Conservation (phyloP, 2,113 vertebrate species). For the Halichoerus grypus region DNA sequence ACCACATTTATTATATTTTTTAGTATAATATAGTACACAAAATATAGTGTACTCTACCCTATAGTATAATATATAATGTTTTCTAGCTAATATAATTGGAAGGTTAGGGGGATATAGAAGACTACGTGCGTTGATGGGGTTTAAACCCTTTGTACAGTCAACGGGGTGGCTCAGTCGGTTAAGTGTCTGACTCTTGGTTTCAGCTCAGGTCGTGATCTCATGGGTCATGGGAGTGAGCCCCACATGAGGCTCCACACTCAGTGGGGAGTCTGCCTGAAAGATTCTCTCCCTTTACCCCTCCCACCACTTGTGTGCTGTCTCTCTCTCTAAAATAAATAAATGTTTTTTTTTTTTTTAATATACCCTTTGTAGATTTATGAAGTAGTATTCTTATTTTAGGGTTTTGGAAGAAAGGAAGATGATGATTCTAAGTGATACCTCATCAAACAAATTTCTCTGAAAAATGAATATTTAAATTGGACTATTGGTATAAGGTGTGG, state of each 20-base stretch:
- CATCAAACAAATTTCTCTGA: conserved; percentile 14
- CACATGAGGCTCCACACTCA: neutral
- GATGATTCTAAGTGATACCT: conserved; percentile 36
- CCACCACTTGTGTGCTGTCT: neutral
- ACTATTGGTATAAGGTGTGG: neutral
- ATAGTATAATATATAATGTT: neutral
- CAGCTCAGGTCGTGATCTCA: neutral
- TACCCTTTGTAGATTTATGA: neutral
- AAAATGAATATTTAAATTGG: conserved; percentile 9
- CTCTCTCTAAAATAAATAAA: neutral
- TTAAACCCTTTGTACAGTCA: neutral
- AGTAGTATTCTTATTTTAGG: neutral
- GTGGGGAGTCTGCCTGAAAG: neutral
- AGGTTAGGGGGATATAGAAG: neutral
- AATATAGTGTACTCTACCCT: neutral
- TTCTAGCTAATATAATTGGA: neutral
- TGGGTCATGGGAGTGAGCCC: neutral
- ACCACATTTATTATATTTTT: neutral
- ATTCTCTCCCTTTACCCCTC: neutral
- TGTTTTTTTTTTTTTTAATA: too few species aligned
- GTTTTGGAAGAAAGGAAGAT: conserved; percentile 33
- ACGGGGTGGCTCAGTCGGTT: neutral
- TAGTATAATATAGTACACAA: neutral
- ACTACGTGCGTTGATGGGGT: neutral
- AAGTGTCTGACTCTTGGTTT: neutral